Conservation (phyloP, 2,113 vertebrate species). For the Hyla sarda region DNA sequence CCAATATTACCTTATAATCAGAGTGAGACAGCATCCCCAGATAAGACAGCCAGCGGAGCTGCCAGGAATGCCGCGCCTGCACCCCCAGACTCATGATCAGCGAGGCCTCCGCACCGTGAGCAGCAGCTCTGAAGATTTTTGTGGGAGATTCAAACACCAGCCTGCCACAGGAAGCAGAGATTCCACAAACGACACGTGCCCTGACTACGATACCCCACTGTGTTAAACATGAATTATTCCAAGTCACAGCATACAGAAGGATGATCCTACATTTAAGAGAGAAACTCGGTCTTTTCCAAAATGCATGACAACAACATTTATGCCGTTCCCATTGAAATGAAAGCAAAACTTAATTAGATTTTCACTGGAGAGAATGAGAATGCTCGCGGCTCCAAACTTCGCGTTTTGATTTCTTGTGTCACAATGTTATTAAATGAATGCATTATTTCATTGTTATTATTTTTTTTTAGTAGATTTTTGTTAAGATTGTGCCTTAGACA, state of each 20-base stretch:
- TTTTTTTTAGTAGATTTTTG: conserved; percentile 26
- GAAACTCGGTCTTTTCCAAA: conserved; percentile 37
- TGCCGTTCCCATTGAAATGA: conserved; percentile 35
- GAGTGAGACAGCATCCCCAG: no score
- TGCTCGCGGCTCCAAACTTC: conserved; percentile 12
- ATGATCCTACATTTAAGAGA: conserved; percentile 67
- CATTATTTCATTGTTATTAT: background rate
- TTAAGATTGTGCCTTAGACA: background rate
- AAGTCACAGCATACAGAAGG: conserved; percentile 72
- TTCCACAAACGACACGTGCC: no score
- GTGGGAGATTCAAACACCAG: no score
- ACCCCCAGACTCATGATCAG: no score
- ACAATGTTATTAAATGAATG: conserved; percentile 9
- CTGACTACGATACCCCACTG: conserved; percentile 72
- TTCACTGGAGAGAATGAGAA: conserved; percentile 33
- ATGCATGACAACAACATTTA: conserved; percentile 49
- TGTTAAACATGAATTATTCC: conserved; percentile 79
- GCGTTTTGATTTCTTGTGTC: conserved; percentile 14
- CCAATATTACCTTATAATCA: no score
- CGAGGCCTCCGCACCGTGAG: no score
- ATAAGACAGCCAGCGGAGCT: no score
- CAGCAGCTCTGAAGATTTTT: no score
- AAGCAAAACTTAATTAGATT: conserved; percentile 56
- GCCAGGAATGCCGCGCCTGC: no score
- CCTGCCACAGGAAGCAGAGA: no score